Conservation (phyloP, 2,113 vertebrate genomes). For the Grammomys surdaster region DNA sequence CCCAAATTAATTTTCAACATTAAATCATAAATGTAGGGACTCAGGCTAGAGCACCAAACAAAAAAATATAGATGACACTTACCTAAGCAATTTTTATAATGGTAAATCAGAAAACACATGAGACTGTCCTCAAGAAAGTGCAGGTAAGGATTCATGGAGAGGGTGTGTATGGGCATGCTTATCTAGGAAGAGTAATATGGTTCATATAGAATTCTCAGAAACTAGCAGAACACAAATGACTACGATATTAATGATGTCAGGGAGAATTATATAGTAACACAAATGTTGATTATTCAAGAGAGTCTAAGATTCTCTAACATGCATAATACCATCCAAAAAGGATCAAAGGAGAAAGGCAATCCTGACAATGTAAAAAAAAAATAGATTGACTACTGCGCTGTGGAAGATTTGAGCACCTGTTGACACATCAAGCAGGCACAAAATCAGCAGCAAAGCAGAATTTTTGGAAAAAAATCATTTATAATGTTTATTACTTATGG, state of each 20-base stretch:
- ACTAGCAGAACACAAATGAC: neutral
- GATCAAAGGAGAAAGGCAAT: too few species aligned
- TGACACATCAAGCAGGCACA: neutral
- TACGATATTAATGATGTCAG: neutral
- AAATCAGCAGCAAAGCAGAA: neutral
- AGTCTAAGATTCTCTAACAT: neutral
- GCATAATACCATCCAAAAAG: neutral
- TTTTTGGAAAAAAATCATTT: neutral
- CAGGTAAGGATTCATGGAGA: neutral
- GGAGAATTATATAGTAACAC: neutral
- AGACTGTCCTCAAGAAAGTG: neutral
- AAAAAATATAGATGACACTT: neutral
- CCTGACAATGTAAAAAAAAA: neutral
- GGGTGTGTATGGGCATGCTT: rapidly evolving
- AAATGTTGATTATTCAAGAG: neutral
- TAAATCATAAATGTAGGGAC: neutral
- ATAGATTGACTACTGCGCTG: too few species aligned
- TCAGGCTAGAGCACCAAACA: neutral
- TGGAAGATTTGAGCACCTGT: too few species aligned
- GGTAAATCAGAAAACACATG: neutral
- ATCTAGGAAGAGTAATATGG: neutral
- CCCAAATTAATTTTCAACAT: neutral
- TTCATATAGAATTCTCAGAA: neutral
- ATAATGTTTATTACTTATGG: neutral
- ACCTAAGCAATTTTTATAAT: neutral